Base-by-base conservation (phyloP, 30 jellyfish, hydroid and myxozoan species). In the Aurelia aurita complex sp. Pacific region DNA sequence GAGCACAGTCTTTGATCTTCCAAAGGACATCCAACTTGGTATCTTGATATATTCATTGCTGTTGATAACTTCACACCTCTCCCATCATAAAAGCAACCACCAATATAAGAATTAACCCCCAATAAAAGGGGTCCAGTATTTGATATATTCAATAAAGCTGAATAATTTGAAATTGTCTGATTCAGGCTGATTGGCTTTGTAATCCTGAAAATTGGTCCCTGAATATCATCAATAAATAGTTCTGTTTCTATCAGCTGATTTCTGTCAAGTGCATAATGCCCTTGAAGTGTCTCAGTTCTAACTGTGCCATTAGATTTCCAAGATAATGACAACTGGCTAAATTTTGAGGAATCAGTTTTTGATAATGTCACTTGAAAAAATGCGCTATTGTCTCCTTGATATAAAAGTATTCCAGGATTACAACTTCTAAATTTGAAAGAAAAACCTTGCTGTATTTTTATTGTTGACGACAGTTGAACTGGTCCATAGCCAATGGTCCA, bases 361-460 rank as follows among this genome's bases (percentile, higher is more conserved):
- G 64, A 32, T 16, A 88, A 74, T 29, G 74, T 60, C 29, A 88
- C 80, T 79, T 68, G 68, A 43, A 88, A 80, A 70, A 14, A 71
- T 0, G 92, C 59, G 0, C 74, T 33, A 11, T 63, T 16, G 13
- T 63, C 35, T 16, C 88, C 91, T 57, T 79, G 88, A 40, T 34
- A 54, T 2, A 88, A 72, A 33, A 88, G 61, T 19, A 67, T 73
- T 9, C 96, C 96, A 59, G 70, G 36, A 57, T 23, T 19, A 57
- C 96, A 88, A 72, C 89, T 88, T 60, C 96, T 70, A 54, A 88
- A 88, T 63, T 80, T 79, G 64, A 88, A 79, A 1, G 88, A 69
- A 57, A 88, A 88, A 42, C 96, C 96, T 46, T 57, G 23, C 9
- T 23, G 32, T 5, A 86, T 38, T 32, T 77, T 76, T 0, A 76